Evolutionary conservation across 2,888 invertebrate species (phyloP).

Genomic region (Octodonta nipae): DNA sequence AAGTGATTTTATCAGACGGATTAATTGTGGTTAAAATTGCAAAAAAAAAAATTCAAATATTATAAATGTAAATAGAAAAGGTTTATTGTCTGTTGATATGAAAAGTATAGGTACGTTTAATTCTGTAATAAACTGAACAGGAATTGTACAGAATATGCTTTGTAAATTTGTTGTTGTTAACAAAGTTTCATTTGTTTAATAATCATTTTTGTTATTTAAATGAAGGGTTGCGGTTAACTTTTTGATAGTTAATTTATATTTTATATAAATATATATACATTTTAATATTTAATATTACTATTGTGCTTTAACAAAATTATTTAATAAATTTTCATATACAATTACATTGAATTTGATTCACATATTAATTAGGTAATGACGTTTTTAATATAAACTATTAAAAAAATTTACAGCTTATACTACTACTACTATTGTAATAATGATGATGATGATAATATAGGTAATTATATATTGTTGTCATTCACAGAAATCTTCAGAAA

Average conservation of each 20-base stretch:
- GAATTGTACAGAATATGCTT: conserved; percentile 16
- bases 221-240: conserved; percentile 24
- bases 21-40: too few species aligned
- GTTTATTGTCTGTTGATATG: neutral
- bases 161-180: conserved; percentile 19
- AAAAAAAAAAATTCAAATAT: too few species aligned
- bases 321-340: conserved; percentile 20
- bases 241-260: conserved; percentile 23
- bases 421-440: too few species aligned
- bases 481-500: too few species aligned
- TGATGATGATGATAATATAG: too few species aligned
- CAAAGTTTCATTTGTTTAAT: conserved; percentile 17
- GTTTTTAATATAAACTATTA: too few species aligned
- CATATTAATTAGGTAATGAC: conserved; percentile 13
- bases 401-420: too few species aligned
- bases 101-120: conserved; percentile 13
- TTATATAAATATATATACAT: conserved; percentile 20
- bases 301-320: conserved; percentile 20
- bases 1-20: too few species aligned
- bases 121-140: conserved; percentile 18
- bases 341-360: conserved; percentile 17
- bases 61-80: too few species aligned
- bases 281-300: conserved; percentile 20
- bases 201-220: conserved; percentile 17
- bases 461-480: too few species aligned